A percentile compares a stretch with the other conserved stretches of the same genome.
Evolutionary conservation across 2,797 vertebrate species (phyloP).

Genomic region (Halcyon smyrnensis): DNA sequence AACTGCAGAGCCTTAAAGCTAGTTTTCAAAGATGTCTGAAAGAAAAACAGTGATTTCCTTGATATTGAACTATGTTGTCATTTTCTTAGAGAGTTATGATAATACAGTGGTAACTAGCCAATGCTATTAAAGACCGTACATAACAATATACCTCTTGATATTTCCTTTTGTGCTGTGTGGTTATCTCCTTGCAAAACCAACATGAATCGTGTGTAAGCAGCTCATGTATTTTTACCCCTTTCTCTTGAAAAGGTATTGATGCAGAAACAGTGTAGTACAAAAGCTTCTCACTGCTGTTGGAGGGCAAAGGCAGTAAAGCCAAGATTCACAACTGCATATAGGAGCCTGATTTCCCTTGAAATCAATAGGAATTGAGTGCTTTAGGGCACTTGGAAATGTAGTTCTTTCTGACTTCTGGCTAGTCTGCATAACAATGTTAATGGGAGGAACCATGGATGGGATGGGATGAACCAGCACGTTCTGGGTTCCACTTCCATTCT

Average conservation of each 20-base stretch:
- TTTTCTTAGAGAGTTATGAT: neutral
- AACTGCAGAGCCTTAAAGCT: neutral
- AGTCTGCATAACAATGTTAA: neutral
- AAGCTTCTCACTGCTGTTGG: neutral
- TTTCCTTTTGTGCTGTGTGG: neutral
- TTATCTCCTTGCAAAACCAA: neutral
- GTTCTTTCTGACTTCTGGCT: neutral
- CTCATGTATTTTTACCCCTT: neutral
- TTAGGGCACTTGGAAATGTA: neutral
- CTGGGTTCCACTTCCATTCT: conserved; percentile 1
- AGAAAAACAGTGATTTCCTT: neutral
- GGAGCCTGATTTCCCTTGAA: neutral
- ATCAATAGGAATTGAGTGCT: neutral
- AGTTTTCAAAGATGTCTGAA: neutral
- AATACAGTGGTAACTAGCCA: neutral
- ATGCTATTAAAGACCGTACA: neutral
- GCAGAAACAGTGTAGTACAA: neutral
- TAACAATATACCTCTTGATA: neutral
- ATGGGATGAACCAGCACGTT: neutral
- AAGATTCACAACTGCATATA: neutral
- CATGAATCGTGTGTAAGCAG: neutral
- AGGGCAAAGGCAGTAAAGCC: neutral
- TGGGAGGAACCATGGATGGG: neutral
- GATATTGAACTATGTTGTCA: neutral
- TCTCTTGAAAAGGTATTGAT: neutral